phyloP scores from a whole-genome alignment of 2,113 vertebrate species.

The Centropus bengalensis region DNA sequence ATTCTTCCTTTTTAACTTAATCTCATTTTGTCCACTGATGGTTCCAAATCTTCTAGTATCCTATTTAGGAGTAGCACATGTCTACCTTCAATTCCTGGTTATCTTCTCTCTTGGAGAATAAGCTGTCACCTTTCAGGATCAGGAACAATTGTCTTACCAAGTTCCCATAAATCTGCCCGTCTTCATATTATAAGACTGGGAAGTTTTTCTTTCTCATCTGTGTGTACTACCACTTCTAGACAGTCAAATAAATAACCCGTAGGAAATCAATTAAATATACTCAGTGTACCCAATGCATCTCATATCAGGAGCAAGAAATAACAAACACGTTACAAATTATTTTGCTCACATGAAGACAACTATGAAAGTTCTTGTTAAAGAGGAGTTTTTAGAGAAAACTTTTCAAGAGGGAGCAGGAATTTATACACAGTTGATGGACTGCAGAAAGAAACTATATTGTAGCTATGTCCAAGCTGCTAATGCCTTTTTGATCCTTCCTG shows the following conservation, averaged over 20 bases:
- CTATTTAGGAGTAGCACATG: not conserved
- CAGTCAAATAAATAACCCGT: not conserved
- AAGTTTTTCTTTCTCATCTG: not conserved
- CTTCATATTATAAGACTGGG: not conserved
- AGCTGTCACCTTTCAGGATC: not conserved
- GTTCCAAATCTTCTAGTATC: not conserved
- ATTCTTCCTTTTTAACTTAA: not conserved
- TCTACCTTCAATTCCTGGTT: not conserved
- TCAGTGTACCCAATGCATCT: not conserved
- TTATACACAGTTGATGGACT: not conserved
- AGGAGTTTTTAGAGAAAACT: not conserved
- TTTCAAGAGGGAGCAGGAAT: not conserved
- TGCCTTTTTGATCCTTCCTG: not conserved
- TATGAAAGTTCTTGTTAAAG: not conserved
- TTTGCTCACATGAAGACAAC: not conserved
- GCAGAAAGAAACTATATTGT: not conserved
- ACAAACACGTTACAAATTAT: not conserved
- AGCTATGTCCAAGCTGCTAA: not conserved
- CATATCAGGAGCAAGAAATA: not conserved
- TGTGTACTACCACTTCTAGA: not conserved
- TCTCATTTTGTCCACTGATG: not conserved
- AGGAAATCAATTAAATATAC: not conserved
- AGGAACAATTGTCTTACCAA: not conserved
- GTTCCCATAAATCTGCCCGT: not conserved
- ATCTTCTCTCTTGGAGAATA: not conserved